Percentiles rank a stretch among this genome's conserved stretches.
Evolutionary conservation across 92 coral and sea anemone genomes (phyloP).

Genomic region (Zoanthus sociatus): DNA sequence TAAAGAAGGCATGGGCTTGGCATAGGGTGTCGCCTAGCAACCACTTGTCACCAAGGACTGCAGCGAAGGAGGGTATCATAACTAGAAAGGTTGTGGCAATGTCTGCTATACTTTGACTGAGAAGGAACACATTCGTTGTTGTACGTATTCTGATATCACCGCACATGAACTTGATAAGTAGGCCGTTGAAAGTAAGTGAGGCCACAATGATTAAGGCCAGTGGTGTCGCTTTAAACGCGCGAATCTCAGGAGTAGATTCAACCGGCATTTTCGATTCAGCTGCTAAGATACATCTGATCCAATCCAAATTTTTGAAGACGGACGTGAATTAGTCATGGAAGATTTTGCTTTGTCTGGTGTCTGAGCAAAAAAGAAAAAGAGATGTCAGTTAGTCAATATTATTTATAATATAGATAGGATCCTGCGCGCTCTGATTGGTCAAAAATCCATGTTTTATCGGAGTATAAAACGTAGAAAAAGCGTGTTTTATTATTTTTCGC

Average conservation of each 20-base stretch:
- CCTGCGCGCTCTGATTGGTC: too few relatives aligned
- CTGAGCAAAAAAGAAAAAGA: too few relatives aligned
- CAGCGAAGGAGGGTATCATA: slow-evolving; percentile 65
- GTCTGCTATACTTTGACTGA: slow-evolving; percentile 79
- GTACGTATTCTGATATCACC: slow-evolving; percentile 68
- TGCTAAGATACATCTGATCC: neutral
- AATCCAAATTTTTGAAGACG: neutral
- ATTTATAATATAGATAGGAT: too few relatives aligned
- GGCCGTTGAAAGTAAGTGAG: slow-evolving; percentile 64
- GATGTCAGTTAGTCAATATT: too few relatives aligned
- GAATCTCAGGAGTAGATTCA: neutral
- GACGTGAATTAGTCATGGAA: too few relatives aligned
- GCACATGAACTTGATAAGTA: slow-evolving; percentile 57
- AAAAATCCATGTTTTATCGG: too few relatives aligned
- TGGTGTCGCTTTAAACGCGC: slow-evolving; percentile 62
- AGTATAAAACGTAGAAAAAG: too few relatives aligned
- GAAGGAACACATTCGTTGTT: slow-evolving; percentile 71
- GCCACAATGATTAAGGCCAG: slow-evolving; percentile 67
- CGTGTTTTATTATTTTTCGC: too few relatives aligned
- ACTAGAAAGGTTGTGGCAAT: slow-evolving; percentile 75
- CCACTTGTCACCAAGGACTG: slow-evolving; percentile 77
- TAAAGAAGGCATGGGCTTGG: slow-evolving; percentile 62
- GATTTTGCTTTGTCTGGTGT: too few relatives aligned
- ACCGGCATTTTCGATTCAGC: neutral
- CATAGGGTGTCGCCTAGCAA: slow-evolving; percentile 65